Evolutionary conservation across 2,888 invertebrate species (phyloP).

Genomic region (Xestia xanthographa): DNA sequence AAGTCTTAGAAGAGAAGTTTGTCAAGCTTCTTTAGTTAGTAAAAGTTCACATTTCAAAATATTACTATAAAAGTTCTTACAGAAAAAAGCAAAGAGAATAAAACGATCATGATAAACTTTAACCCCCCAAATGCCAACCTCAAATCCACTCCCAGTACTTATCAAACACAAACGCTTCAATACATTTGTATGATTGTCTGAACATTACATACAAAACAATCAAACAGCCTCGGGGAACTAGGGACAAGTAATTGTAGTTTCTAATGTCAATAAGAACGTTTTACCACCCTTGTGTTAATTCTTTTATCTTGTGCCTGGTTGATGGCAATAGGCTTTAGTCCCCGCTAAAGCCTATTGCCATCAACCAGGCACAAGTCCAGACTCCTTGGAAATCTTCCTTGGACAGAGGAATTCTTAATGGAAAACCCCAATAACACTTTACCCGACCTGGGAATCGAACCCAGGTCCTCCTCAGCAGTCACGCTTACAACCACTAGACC

Average conservation of each 20-base stretch:
- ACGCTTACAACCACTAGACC: no score
- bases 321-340: no score
- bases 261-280: constrained; percentile 59
- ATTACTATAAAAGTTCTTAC: not conserved
- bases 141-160: constrained; percentile 30
- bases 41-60: not conserved
- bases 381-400: no score
- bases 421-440: no score
- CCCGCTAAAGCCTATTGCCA: no score
- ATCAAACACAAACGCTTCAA: constrained; percentile 43
- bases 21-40: no score
- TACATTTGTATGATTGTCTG: constrained; percentile 61
- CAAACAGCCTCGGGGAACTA: constrained; percentile 46
- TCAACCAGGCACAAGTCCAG: no score
- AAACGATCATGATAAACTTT: not conserved
- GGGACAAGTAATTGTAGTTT: constrained; percentile 67
- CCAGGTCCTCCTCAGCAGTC: no score
- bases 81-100: not conserved
- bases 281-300: constrained; percentile 58
- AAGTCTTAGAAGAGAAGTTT: no score
- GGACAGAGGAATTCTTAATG: no score
- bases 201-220: constrained; percentile 41
- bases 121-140: constrained; percentile 1
- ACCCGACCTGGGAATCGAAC: no score
- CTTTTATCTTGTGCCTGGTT: no score